A percentile compares a stretch with the other conserved stretches of the same genome.
phyloP scores from a whole-genome alignment of 1,140 invertebrate species.

The Brachionus asplanchnoidis region DNA sequence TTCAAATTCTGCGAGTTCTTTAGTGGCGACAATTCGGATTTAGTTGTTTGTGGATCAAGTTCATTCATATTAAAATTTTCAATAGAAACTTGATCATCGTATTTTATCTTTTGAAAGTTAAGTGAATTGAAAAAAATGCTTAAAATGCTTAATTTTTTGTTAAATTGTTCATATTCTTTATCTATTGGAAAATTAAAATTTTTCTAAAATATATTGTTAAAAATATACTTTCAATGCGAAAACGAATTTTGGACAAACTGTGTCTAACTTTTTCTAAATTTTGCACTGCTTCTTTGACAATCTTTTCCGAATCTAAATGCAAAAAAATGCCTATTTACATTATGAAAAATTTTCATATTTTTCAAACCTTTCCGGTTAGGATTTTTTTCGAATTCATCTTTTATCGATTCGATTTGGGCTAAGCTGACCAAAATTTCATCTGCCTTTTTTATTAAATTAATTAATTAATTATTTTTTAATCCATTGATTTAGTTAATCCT shows the following conservation, averaged over 20 bases:
- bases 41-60: neutral
- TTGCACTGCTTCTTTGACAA: neutral
- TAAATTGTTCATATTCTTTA: neutral
- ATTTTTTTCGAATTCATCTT: neutral
- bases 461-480: no score
- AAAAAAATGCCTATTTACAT: neutral
- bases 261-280: neutral
- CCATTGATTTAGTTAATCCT: neutral
- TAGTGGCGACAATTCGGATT: neutral
- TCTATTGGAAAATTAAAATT: neutral
- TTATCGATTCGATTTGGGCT: slow-evolving; percentile 12
- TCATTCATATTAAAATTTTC: neutral
- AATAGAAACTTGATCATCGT: neutral
- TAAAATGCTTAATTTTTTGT: neutral
- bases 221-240: neutral
- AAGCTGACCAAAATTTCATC: neutral
- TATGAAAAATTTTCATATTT: neutral
- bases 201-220: neutral
- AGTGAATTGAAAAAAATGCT: neutral
- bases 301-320: neutral
- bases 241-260: neutral
- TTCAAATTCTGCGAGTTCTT: neutral
- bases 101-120: neutral
- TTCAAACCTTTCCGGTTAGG: neutral
- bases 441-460: neutral